Evolutionary conservation across 2,113 vertebrate species (phyloP).

Genomic region (Synodontis membranacea): DNA sequence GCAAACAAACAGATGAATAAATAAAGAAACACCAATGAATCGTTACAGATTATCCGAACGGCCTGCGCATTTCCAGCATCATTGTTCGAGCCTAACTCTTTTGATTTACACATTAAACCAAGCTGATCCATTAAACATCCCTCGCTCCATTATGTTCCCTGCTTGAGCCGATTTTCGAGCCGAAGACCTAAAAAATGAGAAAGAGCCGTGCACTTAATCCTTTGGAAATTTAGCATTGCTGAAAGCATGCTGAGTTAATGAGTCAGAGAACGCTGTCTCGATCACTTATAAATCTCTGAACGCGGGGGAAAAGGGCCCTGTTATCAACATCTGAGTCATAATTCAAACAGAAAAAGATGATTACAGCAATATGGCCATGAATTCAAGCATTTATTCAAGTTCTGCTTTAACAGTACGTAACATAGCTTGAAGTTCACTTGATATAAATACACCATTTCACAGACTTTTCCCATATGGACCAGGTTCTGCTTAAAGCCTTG

Average conservation of each 20-base stretch:
- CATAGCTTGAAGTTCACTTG: neutral
- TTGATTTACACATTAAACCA: slow-evolving; percentile 47
- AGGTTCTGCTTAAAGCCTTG: neutral
- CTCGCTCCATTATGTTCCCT: slow-evolving; percentile 43
- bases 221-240: slow-evolving; percentile 85
- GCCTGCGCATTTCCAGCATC: slow-evolving; percentile 26
- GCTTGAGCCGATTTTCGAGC: slow-evolving; percentile 37
- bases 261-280: slow-evolving; percentile 86
- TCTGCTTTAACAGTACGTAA: neutral
- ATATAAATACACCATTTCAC: neutral
- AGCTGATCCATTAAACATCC: slow-evolving; percentile 48
- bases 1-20: no score
- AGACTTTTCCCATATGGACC: neutral
- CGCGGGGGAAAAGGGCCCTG: neutral
- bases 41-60: slow-evolving; percentile 29
- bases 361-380: neutral
- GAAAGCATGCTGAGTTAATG: slow-evolving; percentile 85
- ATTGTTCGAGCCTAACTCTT: slow-evolving; percentile 57
- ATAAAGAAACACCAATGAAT: neutral
- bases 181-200: slow-evolving; percentile 73
- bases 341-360: slow-evolving; percentile 15
- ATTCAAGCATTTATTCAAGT: neutral
- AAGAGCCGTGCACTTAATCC: slow-evolving; percentile 84
- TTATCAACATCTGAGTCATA: slow-evolving; percentile 20
- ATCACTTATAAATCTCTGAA: slow-evolving; percentile 85